Evolutionary conservation across 2,113 vertebrate genomes (phyloP), one percentile per base, ranked within the genome.

Genomic region (Calypte anna): DNA sequence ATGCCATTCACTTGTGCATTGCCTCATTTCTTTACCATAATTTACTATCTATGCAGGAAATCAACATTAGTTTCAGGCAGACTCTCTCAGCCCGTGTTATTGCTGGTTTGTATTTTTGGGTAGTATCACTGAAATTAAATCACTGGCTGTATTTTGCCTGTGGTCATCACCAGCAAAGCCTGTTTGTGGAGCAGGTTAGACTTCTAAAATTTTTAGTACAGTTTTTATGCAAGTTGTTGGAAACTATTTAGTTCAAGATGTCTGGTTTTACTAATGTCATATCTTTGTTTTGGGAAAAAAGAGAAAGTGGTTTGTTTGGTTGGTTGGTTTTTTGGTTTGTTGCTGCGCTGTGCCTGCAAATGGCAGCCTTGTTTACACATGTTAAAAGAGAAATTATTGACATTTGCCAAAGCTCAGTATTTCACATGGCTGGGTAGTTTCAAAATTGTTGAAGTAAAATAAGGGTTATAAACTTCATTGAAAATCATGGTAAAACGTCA

Each of bases 111-210:
- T 27, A 27, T 87, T 91, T 89, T 87, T 11, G 51, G 40, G n/a
- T 76, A 51, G 57, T 54, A 15, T 69, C 88, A 69, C 54, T 94
- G 85, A 89, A 90, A 93, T 96, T 33, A 89, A 94, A 94, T 91
- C 19, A 1, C 87, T 81, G 67, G 25, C 66, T 93, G 54, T 86
- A 7, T 86, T 95, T 95, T 92, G 69, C 88, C 80, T 59, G 51
- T 86, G 75, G 74, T 95, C 76, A 77, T 88, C 74, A 63, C 46
- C 46, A 76, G 68, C 72, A 81, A 92, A 95, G 38, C 40, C 30
- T 51, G 50, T 57, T 84, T 84, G n/a, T 88, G 78, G 51, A 48
- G 90, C 87, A 58, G 13, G 31, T 83, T 79, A 76, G 73, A 33
- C 54, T 90, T 91, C 58, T 83, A 86, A 46, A 84, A 87, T 69